Base-by-base conservation (phyloP, 2,888 invertebrate genomes). In the Corbicula japonica region DNA sequence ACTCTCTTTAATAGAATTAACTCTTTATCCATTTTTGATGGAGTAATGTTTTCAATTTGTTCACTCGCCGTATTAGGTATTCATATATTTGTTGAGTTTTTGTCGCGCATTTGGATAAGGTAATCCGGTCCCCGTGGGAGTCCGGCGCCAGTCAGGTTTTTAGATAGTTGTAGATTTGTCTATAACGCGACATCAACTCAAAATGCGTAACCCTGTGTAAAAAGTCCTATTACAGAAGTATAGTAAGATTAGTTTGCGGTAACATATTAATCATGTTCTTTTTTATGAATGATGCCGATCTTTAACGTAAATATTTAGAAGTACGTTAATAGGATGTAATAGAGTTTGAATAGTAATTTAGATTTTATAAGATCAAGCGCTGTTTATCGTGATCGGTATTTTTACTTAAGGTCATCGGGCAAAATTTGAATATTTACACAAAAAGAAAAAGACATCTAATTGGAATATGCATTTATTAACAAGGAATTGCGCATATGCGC, bases 21-120 rank as follows among this genome's bases (percentile, higher is more conserved):
- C 73, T 73, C 78, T 70, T 69, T 72, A 79, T 76, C 79, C 69
- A 52, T 70, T 63, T 78, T 83, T 79, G 74, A 83, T 79, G 69
- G 73, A 76, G 76, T 58, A 50, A 65, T 73, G 69, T 73, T 76
- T 83, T 83, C 82, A 83, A 73, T 83, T 83, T 83, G 82, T 76
- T 83, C 82, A 83, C 28, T 34, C 65, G 61, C 69, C 78, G 76
- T 83, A 65, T 73, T 79, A 73, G 65, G 70, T 54, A 78, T 76
- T 69, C 65, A 76, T 46, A 73, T 63, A 66, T 73, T 79, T 83
- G 78, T 79, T 77, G 78, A 70, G 61, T 69, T 65, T 75, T 62
- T 76, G 54, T 62, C 52, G 78, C 30, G 50, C 61, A 54, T 54
- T 60, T 63, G 48, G 52, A 50, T 66, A 32, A 44, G 52, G 63